Base-by-base conservation (phyloP, 2,888 invertebrate genomes). In the Habroteleia sp. region DNA sequence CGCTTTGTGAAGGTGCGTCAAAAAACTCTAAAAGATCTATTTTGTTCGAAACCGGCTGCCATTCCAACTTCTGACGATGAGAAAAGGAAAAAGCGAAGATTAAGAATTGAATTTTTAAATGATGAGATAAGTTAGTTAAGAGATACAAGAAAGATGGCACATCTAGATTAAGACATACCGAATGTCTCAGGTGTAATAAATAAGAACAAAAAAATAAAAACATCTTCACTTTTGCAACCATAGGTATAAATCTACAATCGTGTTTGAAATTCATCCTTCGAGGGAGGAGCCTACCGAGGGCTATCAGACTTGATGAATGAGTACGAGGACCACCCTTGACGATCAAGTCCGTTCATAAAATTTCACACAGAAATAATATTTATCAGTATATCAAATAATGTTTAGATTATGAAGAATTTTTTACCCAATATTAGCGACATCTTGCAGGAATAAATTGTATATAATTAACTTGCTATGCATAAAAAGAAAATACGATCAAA, bases 351-450 rank as follows among this genome's bases (percentile, higher is more conserved):
- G 83, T 84, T 81, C 83, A 84, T 81, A 80, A 82, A 83, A 83
- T 83, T 85, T 85, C 84, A 85, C 83, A 85, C 83, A 84, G 85
- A 84, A 85, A 83, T 83, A 79, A 82, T 84, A 86, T 85, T 85
- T 86, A 85, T 84, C 79, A 77, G 77, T 79, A 81, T 85, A 83
- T 82, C 85, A 84, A 83, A 81, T 77, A 56, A 58, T 52, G 68
- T 29, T 44, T 50, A 60, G 62, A 68, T 56, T 50, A 56, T 71
- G 37, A 72, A 52, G 69, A 62, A 74, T 73, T 73, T 74, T 60
- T 41, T 74, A 77, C 65, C n/a, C n/a, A n/a, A n/a, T n/a, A n/a
- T n/a, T n/a, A 20, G 20, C 79, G 77, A 75, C 79, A 84, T 82
- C 82, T 84, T 81, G 82, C 82, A 79, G 69, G 80, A 77, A 72